These are phyloP conservation scores for Zootoca vivipara DNA, from an alignment of 2,113 vertebrate genomes.

Conservation along the genomic window DNA sequence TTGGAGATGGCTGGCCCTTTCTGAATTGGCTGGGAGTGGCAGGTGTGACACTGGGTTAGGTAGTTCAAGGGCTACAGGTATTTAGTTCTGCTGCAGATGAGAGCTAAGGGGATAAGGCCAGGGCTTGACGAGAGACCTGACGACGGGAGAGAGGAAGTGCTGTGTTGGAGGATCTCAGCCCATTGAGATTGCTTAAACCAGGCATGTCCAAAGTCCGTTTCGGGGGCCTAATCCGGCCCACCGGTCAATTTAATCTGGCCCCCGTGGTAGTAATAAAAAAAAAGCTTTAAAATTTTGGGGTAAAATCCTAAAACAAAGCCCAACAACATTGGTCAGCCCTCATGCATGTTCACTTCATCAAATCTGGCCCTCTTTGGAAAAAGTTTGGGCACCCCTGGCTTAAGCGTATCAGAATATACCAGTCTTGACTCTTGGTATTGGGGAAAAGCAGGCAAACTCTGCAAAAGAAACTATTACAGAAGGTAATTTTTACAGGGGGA, in stretches of 20 bases:
- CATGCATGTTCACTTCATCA: no score
- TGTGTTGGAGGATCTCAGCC: not conserved
- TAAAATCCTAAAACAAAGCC: no score
- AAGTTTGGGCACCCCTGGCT: no score
- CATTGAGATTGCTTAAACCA: not conserved
- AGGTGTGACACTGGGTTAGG: not conserved
- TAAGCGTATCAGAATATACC: not conserved
- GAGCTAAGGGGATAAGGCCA: not conserved
- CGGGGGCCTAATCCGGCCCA: no score
- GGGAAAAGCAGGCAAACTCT: not conserved
- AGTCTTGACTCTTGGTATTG: not conserved
- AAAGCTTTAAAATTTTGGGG: no score
- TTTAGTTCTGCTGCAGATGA: not conserved
- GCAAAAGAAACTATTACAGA: not conserved
- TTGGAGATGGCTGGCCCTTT: not conserved
- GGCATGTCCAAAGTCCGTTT: no score
- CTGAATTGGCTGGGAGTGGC: not conserved
- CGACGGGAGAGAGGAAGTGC: not conserved
- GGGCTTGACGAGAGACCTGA: not conserved
- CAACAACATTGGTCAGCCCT: no score
- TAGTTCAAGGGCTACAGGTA: not conserved
- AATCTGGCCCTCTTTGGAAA: no score
- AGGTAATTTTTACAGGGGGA: not conserved
- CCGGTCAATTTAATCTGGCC: no score
- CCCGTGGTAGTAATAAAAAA: no score